Base-by-base conservation (phyloP, 2,113 vertebrate genomes). In the Halichoeres trimaculatus region DNA sequence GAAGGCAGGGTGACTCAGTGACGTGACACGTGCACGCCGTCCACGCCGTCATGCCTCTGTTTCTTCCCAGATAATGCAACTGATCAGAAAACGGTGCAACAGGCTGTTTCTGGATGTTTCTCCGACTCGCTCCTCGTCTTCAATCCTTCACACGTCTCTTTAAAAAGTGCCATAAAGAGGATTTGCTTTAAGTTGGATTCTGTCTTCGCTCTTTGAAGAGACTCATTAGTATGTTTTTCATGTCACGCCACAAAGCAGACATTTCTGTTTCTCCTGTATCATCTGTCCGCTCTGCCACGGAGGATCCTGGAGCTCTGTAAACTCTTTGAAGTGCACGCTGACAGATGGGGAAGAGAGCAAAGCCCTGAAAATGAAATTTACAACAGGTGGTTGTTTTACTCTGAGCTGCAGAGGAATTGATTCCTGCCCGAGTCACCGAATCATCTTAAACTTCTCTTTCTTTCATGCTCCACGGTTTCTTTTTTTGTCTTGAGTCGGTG, bases 131-230 rank as follows among this genome's bases (percentile, higher is more conserved):
- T n/a, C n/a, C n/a, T n/a, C n/a, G n/a, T n/a, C n/a, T n/a, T n/a
- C n/a, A 74, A 67, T 73, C 69, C 72, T 80, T 74, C 59, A 69
- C 30, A 65, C 5, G 66, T 62, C 51, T 80, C 77, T 70, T 59
- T 10, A 67, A 48, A 62, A 34, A 56, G 56, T 62, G 34, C 35
- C 50, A 41, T 5, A 68, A 9, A 51, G 63, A 47, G 26, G 61
- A 70, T 61, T 63, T 66, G 24, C 36, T 58, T 52, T 38, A 54
- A 54, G n/a, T 60, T 23, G 70, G 30, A 54, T 60, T 56, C 38
- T 34, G 43, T 66, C 16, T 45, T 23, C 36, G 14, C 41, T 74
- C 60, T 82, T 89, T 80, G 63, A 64, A 78, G 70, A 64, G 22
- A 63, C 63, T 79, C 71, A 71, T 87, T 76, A 68, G 7, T 43